Conservation (phyloP, 1,140 invertebrate species). For the Schlechtendalia chinensis region DNA sequence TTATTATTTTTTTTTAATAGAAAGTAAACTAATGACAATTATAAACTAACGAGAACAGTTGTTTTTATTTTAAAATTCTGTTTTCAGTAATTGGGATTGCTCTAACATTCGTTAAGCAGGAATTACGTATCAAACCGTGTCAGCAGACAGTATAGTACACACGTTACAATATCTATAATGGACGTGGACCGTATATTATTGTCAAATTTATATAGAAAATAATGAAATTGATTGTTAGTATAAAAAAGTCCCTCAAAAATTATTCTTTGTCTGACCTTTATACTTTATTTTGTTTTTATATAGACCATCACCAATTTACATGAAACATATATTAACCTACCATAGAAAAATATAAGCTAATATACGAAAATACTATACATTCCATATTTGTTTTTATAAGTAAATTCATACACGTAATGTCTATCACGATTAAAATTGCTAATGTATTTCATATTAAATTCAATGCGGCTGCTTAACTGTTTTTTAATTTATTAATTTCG, state of each 20-base stretch:
- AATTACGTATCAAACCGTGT: slow-evolving; percentile 47
- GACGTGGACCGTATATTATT: neutral
- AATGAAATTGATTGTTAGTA: neutral
- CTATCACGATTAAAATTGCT: neutral
- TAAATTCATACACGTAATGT: slow-evolving; percentile 30
- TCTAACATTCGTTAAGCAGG: neutral
- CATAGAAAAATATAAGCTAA: neutral
- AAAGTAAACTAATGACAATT: slow-evolving; percentile 18
- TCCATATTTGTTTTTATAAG: slow-evolving; percentile 1
- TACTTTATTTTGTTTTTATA: slow-evolving; percentile 3
- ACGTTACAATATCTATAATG: neutral
- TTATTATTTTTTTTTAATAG: neutral
- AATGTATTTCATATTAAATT: slow-evolving; percentile 15
- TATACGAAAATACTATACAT: neutral
- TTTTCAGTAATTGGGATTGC: slow-evolving; percentile 15
- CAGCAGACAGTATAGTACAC: neutral
- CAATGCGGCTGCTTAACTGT: slow-evolving; percentile 18
- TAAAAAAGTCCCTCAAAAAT: neutral
- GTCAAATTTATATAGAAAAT: slow-evolving; percentile 12
- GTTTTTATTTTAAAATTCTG: slow-evolving; percentile 31
- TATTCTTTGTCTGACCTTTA: neutral
- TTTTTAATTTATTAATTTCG: neutral
- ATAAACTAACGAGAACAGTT: neutral
- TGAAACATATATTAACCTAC: neutral
- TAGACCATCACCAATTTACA: neutral